A percentile compares a stretch with the other conserved stretches of the same genome.
Conservation (phyloP, 2,113 vertebrate species). For the Dicentrarchus labrax region DNA sequence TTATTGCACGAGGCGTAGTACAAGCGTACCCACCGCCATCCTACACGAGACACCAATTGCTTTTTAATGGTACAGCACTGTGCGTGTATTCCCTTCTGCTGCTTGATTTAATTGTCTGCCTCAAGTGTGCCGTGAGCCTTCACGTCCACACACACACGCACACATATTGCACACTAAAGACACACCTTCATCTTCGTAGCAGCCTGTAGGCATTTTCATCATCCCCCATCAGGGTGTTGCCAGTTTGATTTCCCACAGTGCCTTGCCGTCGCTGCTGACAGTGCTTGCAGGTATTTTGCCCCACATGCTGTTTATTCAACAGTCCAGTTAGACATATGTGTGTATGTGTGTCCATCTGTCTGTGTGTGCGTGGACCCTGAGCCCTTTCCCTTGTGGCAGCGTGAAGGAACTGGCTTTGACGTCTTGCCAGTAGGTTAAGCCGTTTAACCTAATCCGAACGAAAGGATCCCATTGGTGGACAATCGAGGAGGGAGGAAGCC, state of each 20-base stretch:
- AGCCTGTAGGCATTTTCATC: constrained; percentile 54
- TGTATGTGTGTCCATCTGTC: constrained; percentile 2
- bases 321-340: neutral
- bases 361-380: neutral
- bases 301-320: constrained; percentile 45
- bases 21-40: constrained; percentile 3
- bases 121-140: constrained; percentile 40
- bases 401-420: constrained; percentile 72
- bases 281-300: constrained; percentile 51
- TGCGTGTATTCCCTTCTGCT: constrained; percentile 52
- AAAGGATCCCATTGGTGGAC: constrained; percentile 84
- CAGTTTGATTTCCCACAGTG: constrained; percentile 58
- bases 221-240: constrained; percentile 39
- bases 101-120: constrained; percentile 63
- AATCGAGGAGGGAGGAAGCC: constrained; percentile 40
- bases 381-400: constrained; percentile 39
- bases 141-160: constrained; percentile 1
- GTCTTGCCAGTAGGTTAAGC: constrained; percentile 83
- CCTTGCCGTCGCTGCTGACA: constrained; percentile 34
- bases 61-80: constrained; percentile 58
- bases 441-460: constrained; percentile 86
- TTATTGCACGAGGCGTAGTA: constrained; percentile 20
- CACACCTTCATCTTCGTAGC: constrained; percentile 21
- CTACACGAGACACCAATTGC: constrained; percentile 54
- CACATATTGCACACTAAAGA: neutral